These are phyloP conservation scores for Piscicola geometra DNA, from an alignment of 2,888 invertebrate species.

Conservation along the genomic window DNA sequence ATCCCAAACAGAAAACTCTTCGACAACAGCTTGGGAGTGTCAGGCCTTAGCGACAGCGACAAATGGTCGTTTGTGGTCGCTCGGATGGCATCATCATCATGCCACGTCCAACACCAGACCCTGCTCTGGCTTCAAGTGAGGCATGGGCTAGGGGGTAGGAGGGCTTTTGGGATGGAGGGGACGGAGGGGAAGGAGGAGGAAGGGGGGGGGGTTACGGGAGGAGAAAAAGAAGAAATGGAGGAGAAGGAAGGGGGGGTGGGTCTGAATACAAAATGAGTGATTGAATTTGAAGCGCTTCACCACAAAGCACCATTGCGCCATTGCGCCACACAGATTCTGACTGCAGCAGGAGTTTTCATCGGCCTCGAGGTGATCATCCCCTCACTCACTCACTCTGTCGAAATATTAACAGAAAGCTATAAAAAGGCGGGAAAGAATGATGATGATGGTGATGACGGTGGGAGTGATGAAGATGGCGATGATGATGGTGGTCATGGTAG, in stretches of 20 bases:
- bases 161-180: no score
- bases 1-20: constrained; percentile 75
- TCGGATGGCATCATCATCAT: constrained; percentile 63
- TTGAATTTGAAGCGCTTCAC: no score
- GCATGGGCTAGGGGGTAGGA: background rate
- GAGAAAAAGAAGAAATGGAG: no score
- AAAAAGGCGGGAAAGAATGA: background rate
- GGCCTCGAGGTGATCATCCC: background rate
- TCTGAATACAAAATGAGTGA: no score
- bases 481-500: background rate
- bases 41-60: constrained; percentile 87
- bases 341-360: background rate
- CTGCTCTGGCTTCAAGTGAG: constrained; percentile 58
- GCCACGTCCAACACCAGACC: constrained; percentile 57
- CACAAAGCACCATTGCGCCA: no score
- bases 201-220: no score
- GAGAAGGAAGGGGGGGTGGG: no score
- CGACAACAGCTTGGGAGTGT: constrained; percentile 89
- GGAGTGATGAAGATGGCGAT: background rate
- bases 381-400: background rate
- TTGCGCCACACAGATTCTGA: no score
- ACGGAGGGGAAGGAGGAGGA: no score
- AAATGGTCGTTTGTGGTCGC: constrained; percentile 89
- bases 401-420: background rate
- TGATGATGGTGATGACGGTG: background rate